phyloP scores from a whole-genome alignment of 1,140 invertebrate species.

The Lasioglossum baleicum region DNA sequence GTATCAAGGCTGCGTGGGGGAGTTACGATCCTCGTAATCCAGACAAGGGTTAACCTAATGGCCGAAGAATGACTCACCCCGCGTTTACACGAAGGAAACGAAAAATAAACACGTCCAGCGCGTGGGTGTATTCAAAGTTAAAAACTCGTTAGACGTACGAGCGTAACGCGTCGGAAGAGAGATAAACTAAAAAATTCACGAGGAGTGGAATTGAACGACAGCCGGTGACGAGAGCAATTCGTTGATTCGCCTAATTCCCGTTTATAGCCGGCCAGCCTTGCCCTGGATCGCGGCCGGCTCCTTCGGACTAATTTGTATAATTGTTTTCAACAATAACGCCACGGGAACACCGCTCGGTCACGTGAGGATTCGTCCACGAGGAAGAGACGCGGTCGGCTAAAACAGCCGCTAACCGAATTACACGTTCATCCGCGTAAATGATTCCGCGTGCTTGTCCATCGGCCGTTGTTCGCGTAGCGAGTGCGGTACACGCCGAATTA shows the following conservation, averaged over 20 bases:
- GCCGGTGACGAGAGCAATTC: slow-evolving; percentile 4
- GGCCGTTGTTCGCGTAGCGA: background rate
- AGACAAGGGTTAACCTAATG: background rate
- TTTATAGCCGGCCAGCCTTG: background rate
- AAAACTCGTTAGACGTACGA: background rate
- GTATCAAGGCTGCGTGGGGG: too few relatives aligned
- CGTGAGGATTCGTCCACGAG: background rate
- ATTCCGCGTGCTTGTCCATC: background rate
- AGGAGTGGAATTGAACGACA: background rate
- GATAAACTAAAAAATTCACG: slow-evolving; percentile 9
- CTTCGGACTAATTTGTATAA: slow-evolving; percentile 24
- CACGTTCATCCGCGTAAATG: slow-evolving; percentile 51
- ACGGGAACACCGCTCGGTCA: background rate
- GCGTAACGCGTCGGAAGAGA: background rate
- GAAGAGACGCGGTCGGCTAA: background rate
- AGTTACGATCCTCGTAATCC: background rate
- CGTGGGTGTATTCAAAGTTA: background rate
- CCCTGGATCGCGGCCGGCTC: background rate
- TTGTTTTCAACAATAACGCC: slow-evolving; percentile 15
- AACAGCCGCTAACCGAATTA: slow-evolving; percentile 52
- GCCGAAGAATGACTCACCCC: background rate
- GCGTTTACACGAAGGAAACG: background rate
- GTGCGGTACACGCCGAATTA: background rate
- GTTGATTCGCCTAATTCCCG: slow-evolving; percentile 18
- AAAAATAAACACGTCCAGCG: background rate